Conservation (phyloP, 2,113 vertebrate genomes). For the Ptilonorhynchus violaceus region DNA sequence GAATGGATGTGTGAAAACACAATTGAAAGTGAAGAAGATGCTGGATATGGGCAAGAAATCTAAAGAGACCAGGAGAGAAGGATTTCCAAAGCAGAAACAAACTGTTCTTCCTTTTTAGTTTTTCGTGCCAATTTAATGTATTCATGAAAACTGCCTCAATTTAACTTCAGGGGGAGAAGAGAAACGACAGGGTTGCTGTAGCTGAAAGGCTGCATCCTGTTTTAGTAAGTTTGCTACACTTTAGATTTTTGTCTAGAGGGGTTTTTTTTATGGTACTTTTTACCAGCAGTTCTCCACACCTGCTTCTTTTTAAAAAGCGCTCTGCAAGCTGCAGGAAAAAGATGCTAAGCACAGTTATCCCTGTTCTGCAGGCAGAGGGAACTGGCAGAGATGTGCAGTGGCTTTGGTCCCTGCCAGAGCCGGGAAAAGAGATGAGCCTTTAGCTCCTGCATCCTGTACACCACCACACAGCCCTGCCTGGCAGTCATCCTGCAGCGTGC, state of each 20-base stretch:
- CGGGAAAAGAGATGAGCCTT: not conserved
- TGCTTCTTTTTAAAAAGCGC: not conserved
- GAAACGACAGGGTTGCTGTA: not conserved
- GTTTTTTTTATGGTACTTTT: not conserved
- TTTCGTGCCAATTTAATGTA: not conserved
- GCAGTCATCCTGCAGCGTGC: fast-evolving
- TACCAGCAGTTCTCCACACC: not conserved
- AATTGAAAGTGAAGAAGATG: not conserved
- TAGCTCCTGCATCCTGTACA: not conserved
- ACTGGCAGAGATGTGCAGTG: not conserved
- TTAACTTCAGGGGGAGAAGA: conserved; percentile 16
- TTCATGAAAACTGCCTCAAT: conserved; percentile 34
- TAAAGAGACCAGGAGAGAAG: not conserved
- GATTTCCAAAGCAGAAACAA: conserved; percentile 18
- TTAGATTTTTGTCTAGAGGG: not conserved
- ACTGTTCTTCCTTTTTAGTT: not conserved
- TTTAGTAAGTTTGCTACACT: not conserved
- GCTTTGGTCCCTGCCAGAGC: not conserved
- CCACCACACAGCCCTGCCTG: fast-evolving
- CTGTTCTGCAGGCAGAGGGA: not conserved
- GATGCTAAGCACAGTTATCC: not conserved
- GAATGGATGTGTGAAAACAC: not conserved
- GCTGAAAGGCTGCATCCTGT: not conserved
- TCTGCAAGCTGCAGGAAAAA: not conserved
- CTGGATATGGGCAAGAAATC: not conserved